Percentiles rank a stretch among this genome's conserved stretches.
Conservation (phyloP, 2,113 vertebrate species). For the Rutilus rutilus region DNA sequence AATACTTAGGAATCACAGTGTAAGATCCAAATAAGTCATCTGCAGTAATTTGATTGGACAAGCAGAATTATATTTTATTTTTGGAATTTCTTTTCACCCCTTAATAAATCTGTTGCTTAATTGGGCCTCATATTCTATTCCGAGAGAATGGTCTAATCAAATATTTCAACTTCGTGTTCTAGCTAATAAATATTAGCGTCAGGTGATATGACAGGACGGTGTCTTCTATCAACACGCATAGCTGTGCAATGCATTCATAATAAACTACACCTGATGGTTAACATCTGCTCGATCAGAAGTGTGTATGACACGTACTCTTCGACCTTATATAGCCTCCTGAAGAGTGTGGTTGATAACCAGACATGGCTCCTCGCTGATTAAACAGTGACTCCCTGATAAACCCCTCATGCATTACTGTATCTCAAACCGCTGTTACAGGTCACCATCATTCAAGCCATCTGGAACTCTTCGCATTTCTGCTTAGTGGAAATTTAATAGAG, state of each 20-base stretch:
- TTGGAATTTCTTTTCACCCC: background rate
- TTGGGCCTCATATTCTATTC: background rate
- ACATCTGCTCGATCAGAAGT: background rate
- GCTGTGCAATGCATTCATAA: background rate
- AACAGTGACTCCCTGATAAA: constrained; percentile 34
- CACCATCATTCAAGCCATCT: constrained; percentile 6
- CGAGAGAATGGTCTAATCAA: background rate
- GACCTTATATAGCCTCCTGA: constrained; percentile 21
- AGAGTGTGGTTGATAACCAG: constrained; percentile 39
- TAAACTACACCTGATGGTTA: constrained; percentile 9
- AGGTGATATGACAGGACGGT: background rate
- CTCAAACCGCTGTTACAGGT: background rate
- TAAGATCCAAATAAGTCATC: background rate
- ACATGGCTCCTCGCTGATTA: constrained; percentile 21
- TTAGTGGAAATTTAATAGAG: constrained; percentile 11
- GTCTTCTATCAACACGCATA: background rate
- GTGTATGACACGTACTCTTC: background rate
- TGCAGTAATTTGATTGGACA: background rate
- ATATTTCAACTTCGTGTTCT: background rate
- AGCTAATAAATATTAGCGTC: background rate
- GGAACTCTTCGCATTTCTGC: constrained; percentile 24
- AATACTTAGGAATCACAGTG: background rate
- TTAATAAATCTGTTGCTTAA: background rate
- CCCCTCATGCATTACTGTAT: background rate
- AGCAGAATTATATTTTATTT: background rate